Percentiles rank a stretch among this genome's conserved stretches.
These are phyloP conservation scores for Podiceps cristatus DNA, from an alignment of 2,113 vertebrate genomes.

Conservation along the genomic window DNA sequence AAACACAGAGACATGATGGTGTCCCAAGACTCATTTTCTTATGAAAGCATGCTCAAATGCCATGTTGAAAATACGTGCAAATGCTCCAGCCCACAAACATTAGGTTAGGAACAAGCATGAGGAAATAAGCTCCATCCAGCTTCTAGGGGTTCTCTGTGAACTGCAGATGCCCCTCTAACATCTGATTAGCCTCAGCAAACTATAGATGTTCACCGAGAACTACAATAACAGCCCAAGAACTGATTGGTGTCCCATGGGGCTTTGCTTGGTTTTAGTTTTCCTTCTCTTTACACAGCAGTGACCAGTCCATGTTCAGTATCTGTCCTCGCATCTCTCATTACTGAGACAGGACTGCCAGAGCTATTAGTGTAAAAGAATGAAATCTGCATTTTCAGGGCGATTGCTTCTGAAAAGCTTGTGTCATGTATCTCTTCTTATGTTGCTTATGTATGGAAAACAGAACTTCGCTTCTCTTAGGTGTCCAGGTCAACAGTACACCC, in stretches of 20 bases:
- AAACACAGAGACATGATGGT: neutral
- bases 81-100: neutral
- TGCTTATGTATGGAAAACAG: neutral
- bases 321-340: neutral
- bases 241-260: neutral
- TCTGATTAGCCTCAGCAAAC: neutral
- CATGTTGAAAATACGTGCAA: neutral
- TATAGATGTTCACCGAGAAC: neutral
- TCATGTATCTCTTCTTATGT: neutral
- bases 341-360: neutral
- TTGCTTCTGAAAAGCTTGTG: neutral
- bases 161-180: neutral
- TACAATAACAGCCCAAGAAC: neutral
- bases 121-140: neutral
- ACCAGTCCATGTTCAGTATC: neutral
- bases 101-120: neutral
- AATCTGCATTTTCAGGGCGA: neutral
- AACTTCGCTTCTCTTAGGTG: neutral
- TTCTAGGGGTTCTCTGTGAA: neutral
- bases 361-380: neutral
- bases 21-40: conserved; percentile 11
- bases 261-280: neutral
- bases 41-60: neutral
- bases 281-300: neutral
- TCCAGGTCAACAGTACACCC: neutral